Base-by-base conservation (phyloP, 2,888 invertebrate species). In the Rotaria socialis region DNA sequence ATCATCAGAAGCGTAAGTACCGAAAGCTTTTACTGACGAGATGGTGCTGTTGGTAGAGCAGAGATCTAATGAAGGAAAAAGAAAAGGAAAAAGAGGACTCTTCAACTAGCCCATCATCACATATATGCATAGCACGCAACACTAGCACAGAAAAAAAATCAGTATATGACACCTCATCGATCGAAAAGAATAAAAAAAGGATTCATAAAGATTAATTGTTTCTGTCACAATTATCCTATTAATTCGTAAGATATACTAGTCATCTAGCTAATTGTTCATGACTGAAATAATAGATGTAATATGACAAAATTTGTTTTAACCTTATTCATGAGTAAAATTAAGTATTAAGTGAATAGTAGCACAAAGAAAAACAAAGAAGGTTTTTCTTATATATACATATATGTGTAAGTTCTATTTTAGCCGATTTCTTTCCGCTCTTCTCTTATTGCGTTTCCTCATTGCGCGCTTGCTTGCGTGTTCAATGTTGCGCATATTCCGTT, bases 1-100 rank as follows among this genome's bases (percentile, higher is more conserved):
- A 67, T 67, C 67, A 67, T 67, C 67, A 67, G 19, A 35, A 35
- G 67, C 19, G 67, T 67, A 67, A 67, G 67, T 67, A 67, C 35
- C 35, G 27, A 67, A 67, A 67, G 67, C 67, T 67, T 67, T 67
- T 67, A 67, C 67, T 67, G 67, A 41, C 35, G 67, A 67, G 27
- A 27, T 67, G 67, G 16, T 67, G 35, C 6, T 41, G 67, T 67
- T 41, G 67, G 67, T 67, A 35, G 67, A 67, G 67, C 35, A 67
- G 67, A 67, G 35, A 67, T 67, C 35, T 35, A 67, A 35, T 67
- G 67, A 41, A 67, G 67, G 35, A 41, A 67, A 67, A 27, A 27
- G n/a, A 67, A 67, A 67, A 16, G 6, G 52, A 50, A 50, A 67
- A 35, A 27, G 35, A 35, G 35, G 16, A 35, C 35, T 27, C 35